phyloP scores from a whole-genome alignment of 2,888 invertebrate species.

The Acleris literana region DNA sequence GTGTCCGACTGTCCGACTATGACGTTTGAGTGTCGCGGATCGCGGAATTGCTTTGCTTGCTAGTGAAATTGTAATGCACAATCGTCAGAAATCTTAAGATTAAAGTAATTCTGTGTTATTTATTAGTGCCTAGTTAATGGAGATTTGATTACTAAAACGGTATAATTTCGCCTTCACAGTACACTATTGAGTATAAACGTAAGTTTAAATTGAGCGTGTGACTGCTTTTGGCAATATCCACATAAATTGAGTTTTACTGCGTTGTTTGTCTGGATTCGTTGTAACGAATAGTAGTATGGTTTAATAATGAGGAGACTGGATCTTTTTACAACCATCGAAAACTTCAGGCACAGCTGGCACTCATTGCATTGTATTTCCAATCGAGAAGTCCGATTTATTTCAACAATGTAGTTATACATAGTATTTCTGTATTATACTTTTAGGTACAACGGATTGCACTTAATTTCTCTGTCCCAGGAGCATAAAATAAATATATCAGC shows the following conservation, averaged over 20 bases:
- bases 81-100: neutral
- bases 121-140: constrained; percentile 17
- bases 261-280: constrained; percentile 12
- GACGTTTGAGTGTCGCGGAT: neutral
- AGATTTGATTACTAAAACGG: neutral
- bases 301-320: neutral
- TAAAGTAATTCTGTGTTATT: constrained; percentile 15
- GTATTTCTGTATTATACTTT: too few relatives aligned
- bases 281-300: neutral
- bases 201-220: constrained; percentile 26
- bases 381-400: neutral
- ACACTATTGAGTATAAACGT: constrained; percentile 20
- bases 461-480: too few relatives aligned
- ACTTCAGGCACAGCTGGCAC: neutral
- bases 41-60: too few relatives aligned
- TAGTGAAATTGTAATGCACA: neutral
- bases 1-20: too few relatives aligned
- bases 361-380: neutral
- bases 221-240: constrained; percentile 14
- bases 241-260: constrained; percentile 15
- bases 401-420: too few relatives aligned
- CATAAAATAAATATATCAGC: too few relatives aligned
- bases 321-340: neutral
- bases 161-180: constrained; percentile 12
- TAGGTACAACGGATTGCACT: too few relatives aligned